Conservation (phyloP, 2,113 vertebrate species). For the Cyprinodon brontotheroides region DNA sequence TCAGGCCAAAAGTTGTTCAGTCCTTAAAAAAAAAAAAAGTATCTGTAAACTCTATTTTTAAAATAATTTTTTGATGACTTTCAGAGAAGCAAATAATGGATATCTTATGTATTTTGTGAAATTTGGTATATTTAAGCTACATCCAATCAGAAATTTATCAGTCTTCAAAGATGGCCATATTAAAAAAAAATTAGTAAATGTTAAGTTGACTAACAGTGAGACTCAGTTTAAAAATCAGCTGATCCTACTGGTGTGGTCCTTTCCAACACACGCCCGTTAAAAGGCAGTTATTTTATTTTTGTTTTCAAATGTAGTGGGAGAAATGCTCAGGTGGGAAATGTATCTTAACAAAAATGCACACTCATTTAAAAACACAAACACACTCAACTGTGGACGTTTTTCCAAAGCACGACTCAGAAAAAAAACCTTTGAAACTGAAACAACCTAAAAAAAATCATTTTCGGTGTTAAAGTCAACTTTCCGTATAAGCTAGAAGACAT, state of each 20-base stretch:
- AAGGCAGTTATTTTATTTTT: slow-evolving; percentile 9
- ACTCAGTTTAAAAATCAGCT: not conserved
- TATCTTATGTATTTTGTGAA: not conserved
- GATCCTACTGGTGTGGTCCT: slow-evolving; percentile 22
- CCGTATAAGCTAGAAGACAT: slow-evolving; percentile 73
- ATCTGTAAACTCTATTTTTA: not conserved
- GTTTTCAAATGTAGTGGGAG: slow-evolving; percentile 11
- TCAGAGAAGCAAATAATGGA: not conserved
- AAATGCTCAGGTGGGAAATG: slow-evolving; percentile 38
- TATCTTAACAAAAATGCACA: slow-evolving; percentile 37
- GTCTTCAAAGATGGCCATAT: not conserved
- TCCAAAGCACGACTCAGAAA: slow-evolving; percentile 24
- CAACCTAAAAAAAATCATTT: slow-evolving; percentile 47
- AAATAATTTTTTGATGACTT: not conserved
- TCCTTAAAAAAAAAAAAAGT: not conserved
- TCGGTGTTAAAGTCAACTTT: slow-evolving; percentile 44
- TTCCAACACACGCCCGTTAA: not conserved
- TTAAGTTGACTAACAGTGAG: not conserved
- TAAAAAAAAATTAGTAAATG: not conserved
- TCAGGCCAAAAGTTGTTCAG: slow-evolving; percentile 3
- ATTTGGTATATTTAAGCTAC: not conserved
- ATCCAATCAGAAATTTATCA: not conserved
- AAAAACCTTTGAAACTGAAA: slow-evolving; percentile 55
- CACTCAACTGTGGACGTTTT: slow-evolving; percentile 35
- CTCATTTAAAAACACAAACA: slow-evolving; percentile 38